Evolutionary conservation across 2,888 invertebrate species (phyloP), one percentile per base, ranked within the genome.

Genomic region (Proisotoma minuta): DNA sequence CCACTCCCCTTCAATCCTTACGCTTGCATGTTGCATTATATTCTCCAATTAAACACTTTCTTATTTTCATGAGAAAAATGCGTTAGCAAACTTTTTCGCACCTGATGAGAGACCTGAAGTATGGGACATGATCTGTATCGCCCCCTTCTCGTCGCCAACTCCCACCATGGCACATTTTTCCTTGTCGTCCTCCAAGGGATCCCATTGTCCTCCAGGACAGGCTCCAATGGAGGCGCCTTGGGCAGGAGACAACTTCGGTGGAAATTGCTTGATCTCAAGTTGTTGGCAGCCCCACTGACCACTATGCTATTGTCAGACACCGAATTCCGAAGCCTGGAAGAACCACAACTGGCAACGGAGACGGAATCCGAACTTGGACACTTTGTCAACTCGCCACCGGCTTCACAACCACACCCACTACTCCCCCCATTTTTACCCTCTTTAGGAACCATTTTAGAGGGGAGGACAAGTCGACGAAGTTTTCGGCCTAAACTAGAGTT

Each of bases 141-240:
- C 71, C 80, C 79, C 71, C 87, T 85, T 73, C 86, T 84, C 54
- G 89, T 88, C 43, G 91, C 91, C 74, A 91, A 78, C 78, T 91
- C 91, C 86, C 89, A 91, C 91, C 91, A 91, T 0, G 91, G 91
- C 66, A 91, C 84, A 61, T 85, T 83, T 28, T 87, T 87, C 74
- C 85, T 84, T 73, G 78, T 77, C 76, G 77, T 66, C 56, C 74
- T 72, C 66, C 79, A 77, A 58, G 79, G 78, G n/a, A 70, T 72
- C 12, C 69, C 70, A n/a, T n/a, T n/a, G 49, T 72, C 72, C 53
- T 73, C 73, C 71, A 71, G 68, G 2, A 73, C 73, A 15, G 73
- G 71, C 57, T 73, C 73, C 34, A 72, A 53, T 43, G 66, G 65
- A 39, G 70, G 73, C 56, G 71, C 70, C 67, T 73, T 73, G 27